phyloP scores from a whole-genome alignment of 1,140 invertebrate species.

The Drosophila triauraria region DNA sequence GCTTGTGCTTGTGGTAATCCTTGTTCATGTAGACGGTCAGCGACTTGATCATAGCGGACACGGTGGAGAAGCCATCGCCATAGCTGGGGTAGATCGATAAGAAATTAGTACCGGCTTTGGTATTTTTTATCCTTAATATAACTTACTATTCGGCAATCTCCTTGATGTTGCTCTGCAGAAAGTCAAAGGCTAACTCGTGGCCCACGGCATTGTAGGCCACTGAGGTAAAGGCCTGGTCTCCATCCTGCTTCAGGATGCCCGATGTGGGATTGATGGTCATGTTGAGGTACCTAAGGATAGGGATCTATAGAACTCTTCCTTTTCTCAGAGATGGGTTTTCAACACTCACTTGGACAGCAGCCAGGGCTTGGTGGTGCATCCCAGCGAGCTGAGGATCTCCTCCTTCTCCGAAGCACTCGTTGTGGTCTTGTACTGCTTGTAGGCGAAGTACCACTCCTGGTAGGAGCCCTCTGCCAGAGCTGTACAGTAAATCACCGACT shows the following conservation, averaged over 20 bases:
- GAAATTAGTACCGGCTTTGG: neutral
- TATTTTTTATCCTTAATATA: neutral
- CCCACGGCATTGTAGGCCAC: conserved; percentile 85
- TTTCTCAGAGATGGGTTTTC: rapidly evolving
- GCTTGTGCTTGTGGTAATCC: conserved; percentile 81
- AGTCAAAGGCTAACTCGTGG: conserved; percentile 86
- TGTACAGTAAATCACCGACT: conserved; percentile 86
- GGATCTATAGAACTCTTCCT: neutral
- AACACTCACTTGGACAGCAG: conserved; percentile 85
- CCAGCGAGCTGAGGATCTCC: conserved; percentile 87
- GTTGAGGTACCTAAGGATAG: conserved; percentile 84
- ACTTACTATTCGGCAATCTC: conserved; percentile 86
- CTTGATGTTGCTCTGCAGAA: conserved; percentile 85
- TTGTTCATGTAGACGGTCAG: conserved; percentile 86
- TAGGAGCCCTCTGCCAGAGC: conserved; percentile 86
- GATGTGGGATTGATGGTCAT: conserved; percentile 85
- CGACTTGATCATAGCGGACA: conserved; percentile 86
- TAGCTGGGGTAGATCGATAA: conserved; percentile 71
- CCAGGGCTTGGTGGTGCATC: conserved; percentile 86
- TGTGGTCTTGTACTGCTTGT: conserved; percentile 85
- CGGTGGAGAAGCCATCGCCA: conserved; percentile 86
- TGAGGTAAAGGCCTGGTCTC: conserved; percentile 85
- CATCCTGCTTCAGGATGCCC: conserved; percentile 87
- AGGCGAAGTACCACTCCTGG: conserved; percentile 87
- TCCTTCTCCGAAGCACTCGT: conserved; percentile 87